phyloP scores from a whole-genome alignment of 2,888 invertebrate species.

The Aelia acuminata region DNA sequence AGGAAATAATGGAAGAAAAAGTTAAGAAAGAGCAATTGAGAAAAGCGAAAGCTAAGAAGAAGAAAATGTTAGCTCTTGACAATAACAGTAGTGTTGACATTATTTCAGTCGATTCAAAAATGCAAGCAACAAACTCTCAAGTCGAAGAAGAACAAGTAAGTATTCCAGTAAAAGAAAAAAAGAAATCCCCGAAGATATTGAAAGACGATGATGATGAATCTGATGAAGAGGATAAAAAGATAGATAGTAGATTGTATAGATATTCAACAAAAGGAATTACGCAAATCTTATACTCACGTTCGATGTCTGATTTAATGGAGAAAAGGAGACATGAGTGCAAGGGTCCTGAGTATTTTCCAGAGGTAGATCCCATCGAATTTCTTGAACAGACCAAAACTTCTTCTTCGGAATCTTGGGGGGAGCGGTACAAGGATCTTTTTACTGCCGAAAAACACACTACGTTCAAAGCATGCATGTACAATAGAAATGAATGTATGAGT shows the following conservation, averaged over 20 bases:
- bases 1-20: conserved; percentile 5
- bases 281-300: not conserved
- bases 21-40: not conserved
- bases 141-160: not conserved
- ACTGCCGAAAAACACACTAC: not conserved
- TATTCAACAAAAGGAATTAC: not conserved
- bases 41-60: not conserved
- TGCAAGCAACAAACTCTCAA: not conserved
- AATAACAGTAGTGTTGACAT: not conserved
- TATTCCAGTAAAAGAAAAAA: not conserved
- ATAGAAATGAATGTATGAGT: not conserved
- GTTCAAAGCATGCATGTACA: conserved; percentile 1
- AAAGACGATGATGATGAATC: not conserved
- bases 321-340: conserved; percentile 6
- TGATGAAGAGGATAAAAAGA: not conserved
- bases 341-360: conserved; percentile 7
- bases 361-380: conserved; percentile 3
- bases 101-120: too few species aligned
- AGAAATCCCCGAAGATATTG: not conserved
- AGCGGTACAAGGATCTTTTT: not conserved
- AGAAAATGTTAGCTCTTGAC: not conserved
- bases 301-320: not conserved
- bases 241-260: not conserved
- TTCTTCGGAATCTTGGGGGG: not conserved
- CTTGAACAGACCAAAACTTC: not conserved